Evolutionary conservation across 2,888 invertebrate species (phyloP).

Genomic region (Epirrita christyi): DNA sequence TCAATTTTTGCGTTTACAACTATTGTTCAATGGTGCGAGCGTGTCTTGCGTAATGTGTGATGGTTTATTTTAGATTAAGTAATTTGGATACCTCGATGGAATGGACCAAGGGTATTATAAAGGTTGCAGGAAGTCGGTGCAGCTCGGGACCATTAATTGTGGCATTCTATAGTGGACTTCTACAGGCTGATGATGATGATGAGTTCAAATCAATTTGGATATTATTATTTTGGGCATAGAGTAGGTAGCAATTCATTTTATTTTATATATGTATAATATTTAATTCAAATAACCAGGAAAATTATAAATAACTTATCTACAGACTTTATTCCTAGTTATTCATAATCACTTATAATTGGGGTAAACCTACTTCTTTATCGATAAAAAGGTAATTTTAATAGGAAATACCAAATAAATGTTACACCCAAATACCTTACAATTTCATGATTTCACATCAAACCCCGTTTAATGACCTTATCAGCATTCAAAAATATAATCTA

Average conservation of each 20-base stretch:
- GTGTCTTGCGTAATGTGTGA: conserved; percentile 24
- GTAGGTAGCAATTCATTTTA: too few relatives aligned
- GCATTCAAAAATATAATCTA: conserved; percentile 58
- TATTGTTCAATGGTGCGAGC: conserved; percentile 42
- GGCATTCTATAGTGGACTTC: too few relatives aligned
- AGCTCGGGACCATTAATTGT: too few relatives aligned
- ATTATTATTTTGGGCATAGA: too few relatives aligned
- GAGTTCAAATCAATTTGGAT: too few relatives aligned
- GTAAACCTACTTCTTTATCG: not conserved
- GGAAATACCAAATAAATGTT: not conserved
- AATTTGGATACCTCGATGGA: too few relatives aligned
- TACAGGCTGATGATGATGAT: too few relatives aligned
- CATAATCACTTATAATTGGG: not conserved
- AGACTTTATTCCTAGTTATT: not conserved
- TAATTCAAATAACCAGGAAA: too few relatives aligned
- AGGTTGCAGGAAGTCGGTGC: too few relatives aligned
- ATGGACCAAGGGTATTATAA: too few relatives aligned
- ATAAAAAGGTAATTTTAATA: not conserved
- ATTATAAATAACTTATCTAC: conserved; percentile 14
- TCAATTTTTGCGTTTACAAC: conserved; percentile 52
- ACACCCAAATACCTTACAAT: not conserved
- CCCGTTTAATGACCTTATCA: conserved; percentile 47
- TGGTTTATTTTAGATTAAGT: conserved; percentile 38
- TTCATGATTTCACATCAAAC: conserved; percentile 5
- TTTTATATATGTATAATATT: too few relatives aligned